Base-by-base conservation (phyloP, 30 jellyfish, hydroid and myxozoan species). In the Hydractinia echinata region DNA sequence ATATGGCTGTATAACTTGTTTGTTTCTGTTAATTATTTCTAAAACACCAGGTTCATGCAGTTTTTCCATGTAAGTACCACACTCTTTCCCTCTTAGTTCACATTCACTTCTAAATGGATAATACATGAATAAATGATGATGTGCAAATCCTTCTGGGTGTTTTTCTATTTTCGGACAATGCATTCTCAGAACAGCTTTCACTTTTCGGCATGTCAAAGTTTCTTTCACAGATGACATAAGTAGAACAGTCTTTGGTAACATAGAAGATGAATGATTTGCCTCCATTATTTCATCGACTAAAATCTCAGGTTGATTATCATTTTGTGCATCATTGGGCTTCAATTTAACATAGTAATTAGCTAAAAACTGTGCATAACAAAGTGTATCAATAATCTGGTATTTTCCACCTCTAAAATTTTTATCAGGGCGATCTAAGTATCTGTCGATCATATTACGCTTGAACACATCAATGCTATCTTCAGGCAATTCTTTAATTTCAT, bases 311-410 rank as follows among this genome's bases (percentile, higher is more conserved):
- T 64, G 74, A 7, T 51, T 64, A 51, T 64, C 74, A 13, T 13
- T 64, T 64, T 64, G 8, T n/a, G 16, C 18, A 13, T 64, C 74
- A 64, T 7, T 51, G 39, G 51, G 39, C 74, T 16, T 30, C 19
- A 16, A 67, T 10, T 64, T 64, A 13, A 64, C 51, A 64, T 44
- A 64, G 39, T 64, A 64, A 64, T 64, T n/a, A 6, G 19, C 39
- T 6, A 30, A 81, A 66, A 62, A 51, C 61, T 81, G 72, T n/a
- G 88, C 88, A 81, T n/a, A 81, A 66, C 88, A 81, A 54, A 78
- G 21, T 13, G 21, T 52, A 66, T 81, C 67, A 7, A 61, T 7
- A 6, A 81, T 18, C 14, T 50, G 19, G 51, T 60, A 79, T 79
- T 49, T 79, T 8, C 84, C 87, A 79, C n/a, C n/a, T 13, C 21